Evolutionary conservation across 2,888 invertebrate species (phyloP), one percentile per base, ranked within the genome.

Genomic region (Seladonia tumulorum): DNA sequence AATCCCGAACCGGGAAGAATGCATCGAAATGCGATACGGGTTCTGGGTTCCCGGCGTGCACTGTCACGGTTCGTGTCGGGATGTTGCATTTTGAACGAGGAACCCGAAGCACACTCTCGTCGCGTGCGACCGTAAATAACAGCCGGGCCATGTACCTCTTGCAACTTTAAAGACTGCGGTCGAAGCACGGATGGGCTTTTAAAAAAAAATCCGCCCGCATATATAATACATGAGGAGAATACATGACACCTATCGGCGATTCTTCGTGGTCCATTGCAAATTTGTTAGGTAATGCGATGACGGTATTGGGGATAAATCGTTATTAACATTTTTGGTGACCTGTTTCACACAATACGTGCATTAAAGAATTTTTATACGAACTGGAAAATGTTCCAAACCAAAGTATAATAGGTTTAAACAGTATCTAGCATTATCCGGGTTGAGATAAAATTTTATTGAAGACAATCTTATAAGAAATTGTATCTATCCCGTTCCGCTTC

Each of bases 81-180:
- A 47, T 49, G 47, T 29, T 72, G 72, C 47, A 72, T 63, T 63
- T 76, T 63, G 25, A 42, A 63, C 60, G 63, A 63, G 76, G 53
- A n/a, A 10, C n/a, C 42, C 76, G 45, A 10, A 5, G 49, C 39
- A 42, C n/a, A n/a, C 75, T 25, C 42, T 18, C 63, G 76, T 76
- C 25, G 42, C 45, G 18, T 22, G 45, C 45, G 76, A 76, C 47
- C 63, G 47, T 76, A 76, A 66, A 63, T 76, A 76, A 76, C 42
- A 5, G 76, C 22, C 29, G 22, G 76, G 45, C 45, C 60, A n/a
- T 29, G 63, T 18, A 60, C 45, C 66, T n/a, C 49, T 49, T 80
- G 42, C 70, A 81, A 76, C 1, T 75, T 70, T 70, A 42, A 75
- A 18, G 75, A 47, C 75, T 75, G 80, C 80, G 57, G 68, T 53